Percentiles rank a stretch among this genome's conserved stretches.
Evolutionary conservation across 1,140 invertebrate species (phyloP).

Genomic region (Drosophila elegans): DNA sequence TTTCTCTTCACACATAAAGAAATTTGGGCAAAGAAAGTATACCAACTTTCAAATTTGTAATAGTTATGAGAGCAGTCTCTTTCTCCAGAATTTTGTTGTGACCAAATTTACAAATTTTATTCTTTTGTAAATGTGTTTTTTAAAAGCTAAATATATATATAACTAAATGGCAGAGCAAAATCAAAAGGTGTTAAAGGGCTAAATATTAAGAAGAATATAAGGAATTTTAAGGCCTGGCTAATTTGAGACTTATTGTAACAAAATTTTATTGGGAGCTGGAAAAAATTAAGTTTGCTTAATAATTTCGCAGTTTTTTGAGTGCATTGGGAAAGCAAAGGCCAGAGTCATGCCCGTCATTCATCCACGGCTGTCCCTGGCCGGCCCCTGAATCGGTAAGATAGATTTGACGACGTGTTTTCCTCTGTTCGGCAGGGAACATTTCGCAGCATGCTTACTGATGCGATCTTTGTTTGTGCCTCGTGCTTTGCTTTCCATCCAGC

Average conservation of each 20-base stretch:
- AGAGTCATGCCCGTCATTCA: conserved; percentile 50
- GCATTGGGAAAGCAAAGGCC: conserved; percentile 16
- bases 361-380: conserved; percentile 39
- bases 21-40: background rate
- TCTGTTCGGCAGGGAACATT: conserved; percentile 51
- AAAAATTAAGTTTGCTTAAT: background rate
- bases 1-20: conserved; percentile 27
- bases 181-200: too few relatives aligned
- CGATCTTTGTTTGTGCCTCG: conserved; percentile 81
- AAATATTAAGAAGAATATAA: too few relatives aligned
- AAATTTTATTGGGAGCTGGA: too few relatives aligned
- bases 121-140: too few relatives aligned
- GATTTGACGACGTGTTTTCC: conserved; percentile 76
- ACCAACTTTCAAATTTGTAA: too few relatives aligned
- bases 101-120: too few relatives aligned
- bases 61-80: too few relatives aligned
- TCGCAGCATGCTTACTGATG: conserved; percentile 81
- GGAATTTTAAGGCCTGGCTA: too few relatives aligned
- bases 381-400: conserved; percentile 52
- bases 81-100: too few relatives aligned
- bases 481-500: conserved; percentile 62
- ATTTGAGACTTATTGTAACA: too few relatives aligned
- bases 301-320: background rate
- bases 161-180: too few relatives aligned
- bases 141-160: too few relatives aligned